These are phyloP conservation scores for Platichthys stellatus DNA, from an alignment of 2,113 vertebrate genomes.

Conservation along the genomic window DNA sequence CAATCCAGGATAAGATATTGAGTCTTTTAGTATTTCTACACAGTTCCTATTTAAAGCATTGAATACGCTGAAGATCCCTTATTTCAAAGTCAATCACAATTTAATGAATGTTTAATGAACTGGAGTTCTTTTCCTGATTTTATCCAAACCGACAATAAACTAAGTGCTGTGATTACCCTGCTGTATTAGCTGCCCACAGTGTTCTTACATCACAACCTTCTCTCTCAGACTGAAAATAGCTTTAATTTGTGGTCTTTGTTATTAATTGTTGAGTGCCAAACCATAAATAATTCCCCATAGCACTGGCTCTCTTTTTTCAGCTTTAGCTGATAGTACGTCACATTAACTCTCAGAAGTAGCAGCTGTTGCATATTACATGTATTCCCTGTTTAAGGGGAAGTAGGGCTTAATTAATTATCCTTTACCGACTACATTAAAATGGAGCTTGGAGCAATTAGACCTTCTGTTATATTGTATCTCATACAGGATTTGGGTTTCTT, in stretches of 20 bases:
- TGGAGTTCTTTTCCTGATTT: not conserved
- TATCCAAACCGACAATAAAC: not conserved
- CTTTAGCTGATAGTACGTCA: constrained; percentile 16
- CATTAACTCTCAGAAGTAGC: constrained; percentile 7
- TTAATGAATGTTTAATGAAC: not conserved
- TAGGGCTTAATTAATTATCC: constrained; percentile 5
- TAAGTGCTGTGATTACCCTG: not conserved
- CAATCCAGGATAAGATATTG: not conserved
- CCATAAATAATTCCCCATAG: constrained; percentile 37
- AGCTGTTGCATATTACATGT: constrained; percentile 27
- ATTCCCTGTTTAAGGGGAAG: constrained; percentile 12
- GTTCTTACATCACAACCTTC: constrained; percentile 2
- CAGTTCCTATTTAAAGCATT: not conserved
- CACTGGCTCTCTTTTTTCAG: constrained; percentile 10
- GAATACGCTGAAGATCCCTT: not conserved
- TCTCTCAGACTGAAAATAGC: not conserved
- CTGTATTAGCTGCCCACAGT: not conserved
- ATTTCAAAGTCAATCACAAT: not conserved
- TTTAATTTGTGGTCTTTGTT: constrained; percentile 3
- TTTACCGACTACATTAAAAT: constrained; percentile 4
- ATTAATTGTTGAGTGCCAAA: constrained; percentile 12
- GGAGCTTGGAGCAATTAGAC: not conserved
- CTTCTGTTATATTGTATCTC: too few relatives aligned
- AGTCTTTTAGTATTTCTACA: not conserved
- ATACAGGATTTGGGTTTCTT: not conserved